Evolutionary conservation across 2,113 vertebrate species (phyloP).

Genomic region (Proterorhinus semilunaris): DNA sequence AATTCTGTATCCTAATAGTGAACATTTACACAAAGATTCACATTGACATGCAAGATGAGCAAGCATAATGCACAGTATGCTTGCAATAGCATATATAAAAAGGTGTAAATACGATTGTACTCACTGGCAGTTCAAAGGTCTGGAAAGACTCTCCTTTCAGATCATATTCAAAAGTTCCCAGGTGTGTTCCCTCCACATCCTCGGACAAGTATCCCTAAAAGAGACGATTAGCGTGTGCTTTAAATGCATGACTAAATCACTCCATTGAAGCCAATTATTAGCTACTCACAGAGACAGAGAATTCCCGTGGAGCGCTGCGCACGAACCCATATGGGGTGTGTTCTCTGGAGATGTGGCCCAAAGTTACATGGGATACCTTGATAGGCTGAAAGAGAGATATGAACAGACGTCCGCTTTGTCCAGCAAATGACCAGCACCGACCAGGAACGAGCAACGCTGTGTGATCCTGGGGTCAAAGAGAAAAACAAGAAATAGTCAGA

Average conservation of each 20-base stretch:
- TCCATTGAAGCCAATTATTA: background rate
- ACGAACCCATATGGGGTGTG: background rate
- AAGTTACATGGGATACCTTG: background rate
- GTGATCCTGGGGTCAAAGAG: background rate
- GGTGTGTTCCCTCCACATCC: background rate
- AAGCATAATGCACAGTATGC: too few species aligned
- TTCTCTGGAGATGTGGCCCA: slow-evolving; percentile 7
- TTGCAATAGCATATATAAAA: background rate
- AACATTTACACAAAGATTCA: background rate
- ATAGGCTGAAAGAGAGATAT: background rate
- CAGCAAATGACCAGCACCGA: slow-evolving; percentile 1
- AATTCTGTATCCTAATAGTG: too few species aligned
- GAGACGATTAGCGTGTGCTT: background rate
- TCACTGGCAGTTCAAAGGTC: background rate
- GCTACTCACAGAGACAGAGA: background rate
- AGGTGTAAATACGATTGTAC: background rate
- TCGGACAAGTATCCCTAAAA: background rate
- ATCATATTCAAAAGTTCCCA: slow-evolving; percentile 10
- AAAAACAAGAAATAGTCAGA: background rate
- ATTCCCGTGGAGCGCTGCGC: background rate
- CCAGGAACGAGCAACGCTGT: background rate
- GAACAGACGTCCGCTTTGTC: background rate
- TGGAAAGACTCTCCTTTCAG: slow-evolving; percentile 1
- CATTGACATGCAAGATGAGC: too few species aligned
- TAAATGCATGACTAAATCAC: background rate